Evolutionary conservation across 2,113 vertebrate species (phyloP).

Genomic region (Cettia cetti): DNA sequence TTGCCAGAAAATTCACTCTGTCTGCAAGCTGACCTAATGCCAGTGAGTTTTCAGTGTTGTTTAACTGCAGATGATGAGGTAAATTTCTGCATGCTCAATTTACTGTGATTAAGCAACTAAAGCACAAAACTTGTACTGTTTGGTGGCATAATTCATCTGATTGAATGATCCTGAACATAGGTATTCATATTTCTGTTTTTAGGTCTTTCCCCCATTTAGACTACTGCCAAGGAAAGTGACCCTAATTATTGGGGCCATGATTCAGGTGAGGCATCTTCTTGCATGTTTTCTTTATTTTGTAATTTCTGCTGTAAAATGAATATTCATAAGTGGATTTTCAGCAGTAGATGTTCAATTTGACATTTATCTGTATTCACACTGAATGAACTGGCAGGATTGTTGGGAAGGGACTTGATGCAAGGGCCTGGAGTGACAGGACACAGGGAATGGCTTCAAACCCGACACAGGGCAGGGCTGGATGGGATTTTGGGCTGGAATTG

Average conservation of each 20-base stretch:
- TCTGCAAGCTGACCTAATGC: neutral
- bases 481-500: neutral
- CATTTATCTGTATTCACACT: neutral
- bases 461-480: accelerated
- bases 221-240: constrained; percentile 88
- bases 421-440: neutral
- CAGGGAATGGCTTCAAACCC: neutral
- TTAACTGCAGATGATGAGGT: neutral
- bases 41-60: neutral
- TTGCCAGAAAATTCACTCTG: neutral
- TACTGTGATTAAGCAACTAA: neutral
- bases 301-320: neutral
- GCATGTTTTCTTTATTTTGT: neutral
- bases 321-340: neutral
- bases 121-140: neutral
- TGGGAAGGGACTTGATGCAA: neutral
- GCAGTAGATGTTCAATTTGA: neutral
- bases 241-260: constrained; percentile 85
- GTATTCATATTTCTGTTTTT: neutral
- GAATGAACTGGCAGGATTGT: neutral
- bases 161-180: neutral
- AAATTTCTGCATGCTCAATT: neutral
- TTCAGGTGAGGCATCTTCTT: constrained; percentile 81
- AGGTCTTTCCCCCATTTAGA: constrained; percentile 95
- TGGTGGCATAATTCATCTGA: neutral